A percentile compares a stretch with the other conserved stretches of the same genome.
Evolutionary conservation across 2,888 invertebrate genomes (phyloP).

Genomic region (Himalopsyche tibetana): DNA sequence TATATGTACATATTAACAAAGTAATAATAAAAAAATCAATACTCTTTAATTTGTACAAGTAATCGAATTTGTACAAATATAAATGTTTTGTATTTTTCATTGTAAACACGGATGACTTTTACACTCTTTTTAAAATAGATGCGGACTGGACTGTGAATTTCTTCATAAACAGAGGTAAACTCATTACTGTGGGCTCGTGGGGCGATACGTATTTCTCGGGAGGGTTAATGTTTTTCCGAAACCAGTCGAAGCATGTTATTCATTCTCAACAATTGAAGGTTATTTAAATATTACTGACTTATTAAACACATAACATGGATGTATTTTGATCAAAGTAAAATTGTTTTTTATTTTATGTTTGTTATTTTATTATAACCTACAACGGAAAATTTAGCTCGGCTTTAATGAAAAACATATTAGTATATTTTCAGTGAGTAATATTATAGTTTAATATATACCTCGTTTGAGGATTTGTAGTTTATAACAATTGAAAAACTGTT

Average conservation of each 20-base stretch:
- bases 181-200: conserved; percentile 14
- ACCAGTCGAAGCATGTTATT: not conserved
- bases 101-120: not conserved
- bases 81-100: too few species aligned
- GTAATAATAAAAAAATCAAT: too few species aligned
- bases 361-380: too few species aligned
- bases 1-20: too few species aligned
- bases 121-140: not conserved
- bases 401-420: too few species aligned
- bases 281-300: not conserved
- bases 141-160: not conserved
- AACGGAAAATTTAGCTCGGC: too few species aligned
- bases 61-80: too few species aligned
- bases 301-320: not conserved
- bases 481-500: too few species aligned
- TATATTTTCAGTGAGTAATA: too few species aligned
- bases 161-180: conserved; percentile 7
- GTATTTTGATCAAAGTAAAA: not conserved
- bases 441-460: too few species aligned
- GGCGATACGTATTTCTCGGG: not conserved
- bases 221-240: not conserved
- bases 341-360: not conserved
- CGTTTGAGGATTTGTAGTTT: too few species aligned
- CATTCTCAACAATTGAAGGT: not conserved
- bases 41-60: too few species aligned